Base-by-base conservation (phyloP, 2,113 vertebrate genomes). In the Asarcornis scutulata region DNA sequence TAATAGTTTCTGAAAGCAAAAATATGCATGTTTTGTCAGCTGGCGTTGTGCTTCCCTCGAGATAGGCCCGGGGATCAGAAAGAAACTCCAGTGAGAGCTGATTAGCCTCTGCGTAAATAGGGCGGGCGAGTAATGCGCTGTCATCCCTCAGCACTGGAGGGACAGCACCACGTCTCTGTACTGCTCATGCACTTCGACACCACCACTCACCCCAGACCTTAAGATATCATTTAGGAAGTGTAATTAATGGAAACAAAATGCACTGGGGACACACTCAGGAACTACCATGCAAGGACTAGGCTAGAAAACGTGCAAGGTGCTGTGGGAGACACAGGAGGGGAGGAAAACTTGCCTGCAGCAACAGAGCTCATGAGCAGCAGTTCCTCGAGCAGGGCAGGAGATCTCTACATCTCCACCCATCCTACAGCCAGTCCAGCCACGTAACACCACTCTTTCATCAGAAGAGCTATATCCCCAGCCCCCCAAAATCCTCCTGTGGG, bases 21-120 rank as follows among this genome's bases (percentile, higher is more conserved):
- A 96, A 92, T 88, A 94, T 90, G 96, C 69, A 72, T 95, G 93
- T 96, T 96, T 97, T 96, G 92, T 96, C 92, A 93, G 80, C 79
- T 72, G 83, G 62, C 50, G 44, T 56, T 76, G 36, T 72, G 74
- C 58, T 94, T 97, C 95, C 88, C 95, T 93, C 84, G 93, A 97
- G 92, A 95, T 12, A 82, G 86, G 92, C 86, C 80, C 62, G 88
- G 64, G 86, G 88, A 96, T 95, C 92, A 95, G 92, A 96, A 91
- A 86, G 62, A 76, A 96, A 93, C 83, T 96, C 95, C 86, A 38
- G 13, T 1, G 62, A 58, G 92, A 91, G 62, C 90, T 91, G 95
- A 96, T 94, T 95, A 96, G 88, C 36, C 38, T 90, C 59, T 3
- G 5, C 13, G 62, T 93, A 97, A 93, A 95, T 84, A 92, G 86